A percentile compares a stretch with the other conserved stretches of the same genome.
Conservation (phyloP, 2,113 vertebrate genomes). For the Varanus salvator region DNA sequence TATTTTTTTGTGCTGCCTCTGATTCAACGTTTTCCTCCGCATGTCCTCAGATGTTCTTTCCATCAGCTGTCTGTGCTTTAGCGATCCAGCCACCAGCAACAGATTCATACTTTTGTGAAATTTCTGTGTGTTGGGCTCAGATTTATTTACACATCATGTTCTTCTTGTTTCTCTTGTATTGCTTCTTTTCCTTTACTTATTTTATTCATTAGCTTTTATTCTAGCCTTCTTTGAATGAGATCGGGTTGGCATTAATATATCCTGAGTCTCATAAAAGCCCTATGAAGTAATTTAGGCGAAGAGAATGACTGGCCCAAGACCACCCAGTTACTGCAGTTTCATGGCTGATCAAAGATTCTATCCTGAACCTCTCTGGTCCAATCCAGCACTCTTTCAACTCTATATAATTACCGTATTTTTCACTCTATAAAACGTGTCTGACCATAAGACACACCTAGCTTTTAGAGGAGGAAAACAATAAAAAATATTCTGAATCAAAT, state of each 20-base stretch:
- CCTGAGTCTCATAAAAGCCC: not conserved
- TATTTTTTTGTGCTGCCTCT: constrained; percentile 50
- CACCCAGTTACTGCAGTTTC: not conserved
- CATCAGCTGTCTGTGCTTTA: not conserved
- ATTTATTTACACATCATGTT: not conserved
- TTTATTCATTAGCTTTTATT: not conserved
- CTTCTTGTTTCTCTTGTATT: not conserved
- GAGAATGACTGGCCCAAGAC: not conserved
- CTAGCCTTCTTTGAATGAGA: not conserved
- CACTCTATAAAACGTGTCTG: not conserved
- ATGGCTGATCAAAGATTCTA: not conserved
- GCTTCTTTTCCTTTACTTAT: constrained; percentile 1
- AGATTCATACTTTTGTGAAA: constrained; percentile 33
- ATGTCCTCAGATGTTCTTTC: not conserved
- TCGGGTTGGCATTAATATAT: not conserved
- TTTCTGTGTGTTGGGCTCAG: not conserved
- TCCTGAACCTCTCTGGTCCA: not conserved
- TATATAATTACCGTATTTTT: not conserved
- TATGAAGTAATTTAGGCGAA: not conserved
- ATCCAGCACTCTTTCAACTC: not conserved
- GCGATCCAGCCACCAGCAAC: not conserved
- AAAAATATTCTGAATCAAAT: too few relatives aligned
- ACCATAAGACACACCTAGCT: too few relatives aligned
- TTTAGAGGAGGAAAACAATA: too few relatives aligned
- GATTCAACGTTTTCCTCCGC: constrained; percentile 31